Base-by-base conservation (phyloP, 2,797 vertebrate genomes). In the Spondyliosoma cantharus region DNA sequence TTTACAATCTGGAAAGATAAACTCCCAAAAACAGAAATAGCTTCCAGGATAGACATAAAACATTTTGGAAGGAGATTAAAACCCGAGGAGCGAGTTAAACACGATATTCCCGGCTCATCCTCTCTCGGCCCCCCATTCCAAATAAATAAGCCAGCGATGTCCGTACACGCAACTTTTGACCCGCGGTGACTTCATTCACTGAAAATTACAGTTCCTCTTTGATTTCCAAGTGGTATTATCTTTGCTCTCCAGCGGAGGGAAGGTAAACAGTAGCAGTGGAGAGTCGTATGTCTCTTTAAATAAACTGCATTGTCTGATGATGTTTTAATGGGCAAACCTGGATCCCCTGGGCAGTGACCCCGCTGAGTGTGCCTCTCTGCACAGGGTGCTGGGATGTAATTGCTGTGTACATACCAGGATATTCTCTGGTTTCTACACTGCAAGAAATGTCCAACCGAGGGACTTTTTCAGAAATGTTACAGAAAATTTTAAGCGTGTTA, bases 311-410 rank as follows among this genome's bases (percentile, higher is more conserved):
- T 80, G 86, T 90, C 86, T 92, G 91, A 94, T 93, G 83, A 89
- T 92, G 89, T 90, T 94, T 93, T 92, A 93, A 93, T 89, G 87
- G 88, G 87, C 80, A 87, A 87, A 90, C 82, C 89, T 85, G 2
- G 17, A 65, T 89, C 92, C 92, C 91, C 69, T 68, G 91, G 90
- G 92, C 86, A 32, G 46, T 85, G 90, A 92, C 90, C 90, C 83
- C 29, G 78, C 83, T 32, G 49, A 87, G 49, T 74, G 76, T 70
- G 74, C 50, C 73, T 46, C 80, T 81, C 79, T 62, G 64, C 68
- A 72, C 82, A 74, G 71, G 81, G 59, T 62, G 76, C 82, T 70
- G 71, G 59, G 66, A 87, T 90, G 82, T 89, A 89, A 91, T 93
- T 93, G 71, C 90, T 94, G 1, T 22, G 84, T 89, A 91, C 76